These are phyloP conservation scores for Syngnathus typhle DNA, from an alignment of 2,113 vertebrate genomes.

Conservation along the genomic window DNA sequence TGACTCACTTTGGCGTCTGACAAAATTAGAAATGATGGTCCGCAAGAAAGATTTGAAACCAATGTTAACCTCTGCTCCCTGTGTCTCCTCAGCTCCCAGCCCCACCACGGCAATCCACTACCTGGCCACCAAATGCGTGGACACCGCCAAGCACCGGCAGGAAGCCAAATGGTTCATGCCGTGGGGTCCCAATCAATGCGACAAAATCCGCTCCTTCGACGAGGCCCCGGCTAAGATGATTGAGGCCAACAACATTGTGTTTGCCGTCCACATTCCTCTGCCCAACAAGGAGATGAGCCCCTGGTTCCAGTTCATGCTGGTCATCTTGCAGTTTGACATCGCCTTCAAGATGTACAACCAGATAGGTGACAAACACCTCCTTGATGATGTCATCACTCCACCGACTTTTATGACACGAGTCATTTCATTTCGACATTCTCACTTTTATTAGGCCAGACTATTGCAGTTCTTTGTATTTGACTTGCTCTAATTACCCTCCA, in stretches of 20 bases:
- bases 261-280: slow-evolving; percentile 84
- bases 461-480: neutral
- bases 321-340: slow-evolving; percentile 93
- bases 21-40: neutral
- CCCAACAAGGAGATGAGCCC: slow-evolving; percentile 89
- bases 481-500: neutral
- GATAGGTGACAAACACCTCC: slow-evolving; percentile 76
- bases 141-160: slow-evolving; percentile 75
- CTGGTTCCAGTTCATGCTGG: slow-evolving; percentile 98
- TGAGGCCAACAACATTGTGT: slow-evolving; percentile 93
- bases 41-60: neutral
- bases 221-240: slow-evolving; percentile 85
- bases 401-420: neutral
- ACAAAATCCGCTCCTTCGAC: slow-evolving; percentile 81
- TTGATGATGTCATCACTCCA: neutral
- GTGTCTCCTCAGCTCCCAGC: slow-evolving; percentile 78
- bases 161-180: slow-evolving; percentile 86
- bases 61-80: neutral
- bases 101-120: slow-evolving; percentile 82
- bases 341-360: slow-evolving; percentile 89
- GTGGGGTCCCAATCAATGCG: slow-evolving; percentile 84
- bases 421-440: neutral
- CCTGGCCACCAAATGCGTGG: slow-evolving; percentile 85
- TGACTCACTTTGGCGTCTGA: slow-evolving; percentile 30
- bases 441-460: neutral